A percentile compares a stretch with the other conserved stretches of the same genome.
Evolutionary conservation across 2,888 invertebrate species (phyloP).

Genomic region (Leptogaster cylindrica): DNA sequence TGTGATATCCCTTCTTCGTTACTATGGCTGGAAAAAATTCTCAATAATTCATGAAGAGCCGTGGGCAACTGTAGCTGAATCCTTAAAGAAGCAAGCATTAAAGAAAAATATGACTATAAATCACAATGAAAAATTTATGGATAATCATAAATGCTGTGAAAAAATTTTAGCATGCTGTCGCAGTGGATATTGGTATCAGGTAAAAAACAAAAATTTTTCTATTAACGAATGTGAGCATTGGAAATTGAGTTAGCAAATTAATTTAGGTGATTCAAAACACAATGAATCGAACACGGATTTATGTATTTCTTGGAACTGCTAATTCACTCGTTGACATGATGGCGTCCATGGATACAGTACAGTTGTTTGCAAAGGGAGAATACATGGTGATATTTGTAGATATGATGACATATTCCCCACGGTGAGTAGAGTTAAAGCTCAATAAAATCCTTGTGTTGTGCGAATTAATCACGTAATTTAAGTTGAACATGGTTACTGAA

Average conservation of each 20-base stretch:
- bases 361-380: slow-evolving; percentile 88
- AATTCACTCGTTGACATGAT: slow-evolving; percentile 88
- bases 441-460: no score
- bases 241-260: no score
- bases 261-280: slow-evolving; percentile 70
- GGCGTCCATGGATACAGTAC: slow-evolving; percentile 86
- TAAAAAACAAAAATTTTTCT: slow-evolving; percentile 58
- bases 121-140: slow-evolving; percentile 73
- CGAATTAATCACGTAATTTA: no score
- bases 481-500: no score
- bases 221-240: no score
- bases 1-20: slow-evolving; percentile 85
- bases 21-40: slow-evolving; percentile 94
- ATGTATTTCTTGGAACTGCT: slow-evolving; percentile 90
- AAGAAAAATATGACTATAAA: slow-evolving; percentile 84
- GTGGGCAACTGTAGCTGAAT: slow-evolving; percentile 82
- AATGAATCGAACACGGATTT: slow-evolving; percentile 88
- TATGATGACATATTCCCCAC: slow-evolving; percentile 82
- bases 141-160: slow-evolving; percentile 79
- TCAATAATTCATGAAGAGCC: slow-evolving; percentile 84
- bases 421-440: slow-evolving; percentile 59
- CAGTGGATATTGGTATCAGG: slow-evolving; percentile 81
- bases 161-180: slow-evolving; percentile 77
- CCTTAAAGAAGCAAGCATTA: slow-evolving; percentile 77
- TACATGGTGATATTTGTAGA: slow-evolving; percentile 96